Conservation (phyloP, 2,113 vertebrate species). For the Crypturellus undulatus region DNA sequence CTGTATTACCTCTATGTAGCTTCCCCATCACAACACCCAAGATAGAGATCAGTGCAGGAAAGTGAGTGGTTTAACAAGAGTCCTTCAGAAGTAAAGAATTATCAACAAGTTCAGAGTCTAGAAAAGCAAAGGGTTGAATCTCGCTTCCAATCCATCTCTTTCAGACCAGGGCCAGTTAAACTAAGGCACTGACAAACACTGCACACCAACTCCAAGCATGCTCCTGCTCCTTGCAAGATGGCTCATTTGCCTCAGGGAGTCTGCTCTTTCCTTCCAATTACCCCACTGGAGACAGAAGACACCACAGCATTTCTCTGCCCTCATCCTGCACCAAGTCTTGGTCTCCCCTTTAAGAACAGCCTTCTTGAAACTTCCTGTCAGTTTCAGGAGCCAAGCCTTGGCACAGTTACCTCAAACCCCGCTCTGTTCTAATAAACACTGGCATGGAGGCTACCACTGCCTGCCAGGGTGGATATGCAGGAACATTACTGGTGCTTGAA, state of each 20-base stretch:
- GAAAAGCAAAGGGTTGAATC: background rate
- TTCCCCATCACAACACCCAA: background rate
- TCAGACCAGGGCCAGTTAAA: background rate
- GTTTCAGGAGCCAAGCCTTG: slow-evolving; percentile 41
- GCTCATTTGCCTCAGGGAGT: slow-evolving; percentile 27
- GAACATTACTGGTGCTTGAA: background rate
- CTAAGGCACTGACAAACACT: background rate
- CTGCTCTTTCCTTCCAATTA: slow-evolving; percentile 9
- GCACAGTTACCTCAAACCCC: slow-evolving; percentile 2
- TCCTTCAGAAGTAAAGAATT: background rate
- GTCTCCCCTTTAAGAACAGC: slow-evolving; percentile 29
- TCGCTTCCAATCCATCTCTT: background rate
- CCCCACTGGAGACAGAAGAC: background rate
- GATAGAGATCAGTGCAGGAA: background rate
- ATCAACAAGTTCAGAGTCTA: background rate
- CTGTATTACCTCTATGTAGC: background rate
- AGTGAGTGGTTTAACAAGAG: background rate
- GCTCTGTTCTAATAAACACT: slow-evolving; percentile 50
- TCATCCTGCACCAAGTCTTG: background rate
- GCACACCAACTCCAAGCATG: background rate
- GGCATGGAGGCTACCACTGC: background rate
- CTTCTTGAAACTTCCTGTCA: background rate
- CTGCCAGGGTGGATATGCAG: slow-evolving; percentile 20
- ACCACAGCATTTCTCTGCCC: background rate
- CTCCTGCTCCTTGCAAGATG: background rate